phyloP scores from a whole-genome alignment of 2,797 vertebrate species.

The Eptatretus atami region DNA sequence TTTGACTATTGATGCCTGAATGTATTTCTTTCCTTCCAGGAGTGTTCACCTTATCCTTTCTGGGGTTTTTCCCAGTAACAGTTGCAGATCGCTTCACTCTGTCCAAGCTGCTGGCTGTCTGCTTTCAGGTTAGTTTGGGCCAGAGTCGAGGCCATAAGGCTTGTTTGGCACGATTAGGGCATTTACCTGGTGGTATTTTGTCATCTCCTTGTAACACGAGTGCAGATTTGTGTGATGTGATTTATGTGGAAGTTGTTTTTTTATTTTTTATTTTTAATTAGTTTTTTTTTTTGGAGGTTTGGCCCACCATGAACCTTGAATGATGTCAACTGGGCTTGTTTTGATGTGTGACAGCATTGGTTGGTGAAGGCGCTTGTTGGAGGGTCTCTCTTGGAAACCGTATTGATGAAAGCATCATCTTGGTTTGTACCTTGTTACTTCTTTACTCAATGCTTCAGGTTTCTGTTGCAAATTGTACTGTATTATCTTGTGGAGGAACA shows the following conservation, averaged over 20 bases:
- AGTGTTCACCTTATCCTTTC: constrained; percentile 71
- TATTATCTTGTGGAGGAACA: no score
- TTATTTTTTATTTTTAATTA: neutral
- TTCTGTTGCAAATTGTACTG: no score
- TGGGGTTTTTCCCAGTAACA: constrained; percentile 84
- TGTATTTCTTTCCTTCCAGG: constrained; percentile 16
- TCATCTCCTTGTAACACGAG: constrained; percentile 5
- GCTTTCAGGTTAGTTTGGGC: constrained; percentile 38
- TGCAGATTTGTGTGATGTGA: no score
- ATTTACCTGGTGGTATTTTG: neutral
- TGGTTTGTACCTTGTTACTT: neutral
- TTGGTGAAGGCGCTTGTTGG: constrained; percentile 52
- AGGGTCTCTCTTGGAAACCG: constrained; percentile 28
- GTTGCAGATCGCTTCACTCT: constrained; percentile 76
- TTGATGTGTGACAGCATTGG: constrained; percentile 30
- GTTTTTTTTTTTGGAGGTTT: neutral
- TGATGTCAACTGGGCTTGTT: neutral
- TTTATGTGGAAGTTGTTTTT: neutral
- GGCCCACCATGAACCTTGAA: neutral
- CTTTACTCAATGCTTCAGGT: no score
- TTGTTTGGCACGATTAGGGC: neutral
- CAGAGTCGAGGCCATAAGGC: neutral
- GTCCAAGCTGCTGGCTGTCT: constrained; percentile 61
- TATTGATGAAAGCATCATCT: neutral
- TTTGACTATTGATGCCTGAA: no score